phyloP scores from a whole-genome alignment of 1,140 invertebrate species.

The Uloborus diversus region DNA sequence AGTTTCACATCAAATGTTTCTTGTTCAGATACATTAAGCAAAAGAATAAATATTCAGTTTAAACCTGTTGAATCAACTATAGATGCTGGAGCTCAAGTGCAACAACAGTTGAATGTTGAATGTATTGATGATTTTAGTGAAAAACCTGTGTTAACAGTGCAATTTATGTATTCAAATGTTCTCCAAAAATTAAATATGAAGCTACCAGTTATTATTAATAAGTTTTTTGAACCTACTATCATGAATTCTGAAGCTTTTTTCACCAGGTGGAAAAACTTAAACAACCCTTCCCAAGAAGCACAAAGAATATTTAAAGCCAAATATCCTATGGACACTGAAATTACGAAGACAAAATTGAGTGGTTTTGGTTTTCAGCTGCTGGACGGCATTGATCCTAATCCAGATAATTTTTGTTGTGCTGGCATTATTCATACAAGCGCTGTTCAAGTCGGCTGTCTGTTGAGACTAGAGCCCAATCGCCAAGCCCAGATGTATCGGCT shows the following conservation, averaged over 20 bases:
- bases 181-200: constrained; percentile 92
- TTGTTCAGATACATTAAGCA: constrained; percentile 76
- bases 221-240: constrained; percentile 98
- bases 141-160: constrained; percentile 67
- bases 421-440: constrained; percentile 95
- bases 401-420: constrained; percentile 98
- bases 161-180: constrained; percentile 76
- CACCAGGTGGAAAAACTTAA: constrained; percentile 97
- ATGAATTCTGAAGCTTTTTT: constrained; percentile 99
- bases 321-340: constrained; percentile 84
- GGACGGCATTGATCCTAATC: constrained; percentile 94
- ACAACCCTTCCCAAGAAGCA: constrained; percentile 89
- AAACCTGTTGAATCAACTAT: constrained; percentile 91
- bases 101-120: constrained; percentile 96
- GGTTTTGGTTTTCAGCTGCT: constrained; percentile 94
- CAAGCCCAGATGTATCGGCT: constrained; percentile 82
- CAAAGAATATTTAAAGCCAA: constrained; percentile 98
- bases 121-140: constrained; percentile 92
- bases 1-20: constrained; percentile 78
- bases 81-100: constrained; percentile 95
- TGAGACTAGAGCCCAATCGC: constrained; percentile 96
- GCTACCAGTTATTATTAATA: constrained; percentile 94
- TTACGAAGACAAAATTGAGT: constrained; percentile 83
- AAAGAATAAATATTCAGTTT: constrained; percentile 82
- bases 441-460: constrained; percentile 93